Evolutionary conservation across 2,797 vertebrate genomes (phyloP).

Genomic region (Meriones psammophilus): DNA sequence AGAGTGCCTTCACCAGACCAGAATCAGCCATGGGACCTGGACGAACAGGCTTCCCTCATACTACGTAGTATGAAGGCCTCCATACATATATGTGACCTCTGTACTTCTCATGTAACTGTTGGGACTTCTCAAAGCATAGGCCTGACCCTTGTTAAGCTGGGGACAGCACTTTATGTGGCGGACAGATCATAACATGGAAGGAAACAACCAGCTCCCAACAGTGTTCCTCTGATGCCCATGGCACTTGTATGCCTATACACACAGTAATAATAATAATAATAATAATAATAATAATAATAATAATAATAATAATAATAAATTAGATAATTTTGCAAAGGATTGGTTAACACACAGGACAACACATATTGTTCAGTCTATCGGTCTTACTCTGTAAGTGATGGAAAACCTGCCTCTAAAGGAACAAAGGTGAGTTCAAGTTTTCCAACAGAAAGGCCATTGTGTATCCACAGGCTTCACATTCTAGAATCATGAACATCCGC

Average conservation of each 20-base stretch:
- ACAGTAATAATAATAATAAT: not conserved
- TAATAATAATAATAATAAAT: not conserved
- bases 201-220: not conserved
- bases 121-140: not conserved
- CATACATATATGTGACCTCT: not conserved
- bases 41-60: not conserved
- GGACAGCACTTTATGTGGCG: not conserved
- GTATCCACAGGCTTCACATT: constrained; percentile 60
- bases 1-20: not conserved
- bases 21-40: not conserved
- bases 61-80: not conserved
- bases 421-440: constrained; percentile 48
- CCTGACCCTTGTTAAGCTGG: not conserved
- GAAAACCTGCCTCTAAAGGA: not conserved
- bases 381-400: constrained; percentile 31
- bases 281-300: too few species aligned
- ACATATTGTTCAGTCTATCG: not conserved
- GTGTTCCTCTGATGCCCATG: not conserved
- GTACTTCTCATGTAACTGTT: not conserved
- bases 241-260: not conserved
- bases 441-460: constrained; percentile 78
- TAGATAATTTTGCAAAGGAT: not conserved
- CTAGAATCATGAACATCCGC: constrained; percentile 70
- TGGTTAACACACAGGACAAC: constrained; percentile 26
- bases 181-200: not conserved